Conservation (phyloP, 2,113 vertebrate species). For the Entomyzon cyanotis region DNA sequence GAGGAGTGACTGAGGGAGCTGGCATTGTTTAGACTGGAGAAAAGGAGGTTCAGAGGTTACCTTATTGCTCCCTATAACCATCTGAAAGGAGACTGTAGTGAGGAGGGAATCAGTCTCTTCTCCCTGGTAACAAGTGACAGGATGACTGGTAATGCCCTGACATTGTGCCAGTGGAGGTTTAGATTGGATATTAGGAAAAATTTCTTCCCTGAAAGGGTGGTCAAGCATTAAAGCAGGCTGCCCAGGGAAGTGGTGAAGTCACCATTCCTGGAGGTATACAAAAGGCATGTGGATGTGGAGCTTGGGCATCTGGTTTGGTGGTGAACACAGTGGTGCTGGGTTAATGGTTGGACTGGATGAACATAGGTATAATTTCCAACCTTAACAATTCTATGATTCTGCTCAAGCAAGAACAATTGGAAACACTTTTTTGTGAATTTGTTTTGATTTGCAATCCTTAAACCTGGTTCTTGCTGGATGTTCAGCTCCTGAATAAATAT, state of each 20-base stretch:
- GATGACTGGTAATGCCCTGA: background rate
- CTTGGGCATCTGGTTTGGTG: background rate
- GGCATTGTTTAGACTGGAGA: background rate
- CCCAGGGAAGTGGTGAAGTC: background rate
- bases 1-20: background rate
- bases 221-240: background rate
- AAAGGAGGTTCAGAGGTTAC: rapidly evolving
- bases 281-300: background rate
- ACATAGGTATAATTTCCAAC: background rate
- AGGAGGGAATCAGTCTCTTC: background rate
- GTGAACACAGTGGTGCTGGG: background rate
- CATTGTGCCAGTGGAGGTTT: background rate
- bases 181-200: background rate
- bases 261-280: background rate
- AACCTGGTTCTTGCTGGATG: background rate
- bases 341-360: background rate
- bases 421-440: background rate
- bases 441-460: background rate
- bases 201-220: background rate
- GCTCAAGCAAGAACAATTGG: rapidly evolving
- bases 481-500: background rate
- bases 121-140: background rate
- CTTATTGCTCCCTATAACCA: background rate
- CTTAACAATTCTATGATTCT: background rate
- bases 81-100: background rate